A percentile compares a stretch with the other conserved stretches of the same genome.
These are phyloP conservation scores for Myzus persicae DNA, from an alignment of 1,140 invertebrate species.

Conservation along the genomic window DNA sequence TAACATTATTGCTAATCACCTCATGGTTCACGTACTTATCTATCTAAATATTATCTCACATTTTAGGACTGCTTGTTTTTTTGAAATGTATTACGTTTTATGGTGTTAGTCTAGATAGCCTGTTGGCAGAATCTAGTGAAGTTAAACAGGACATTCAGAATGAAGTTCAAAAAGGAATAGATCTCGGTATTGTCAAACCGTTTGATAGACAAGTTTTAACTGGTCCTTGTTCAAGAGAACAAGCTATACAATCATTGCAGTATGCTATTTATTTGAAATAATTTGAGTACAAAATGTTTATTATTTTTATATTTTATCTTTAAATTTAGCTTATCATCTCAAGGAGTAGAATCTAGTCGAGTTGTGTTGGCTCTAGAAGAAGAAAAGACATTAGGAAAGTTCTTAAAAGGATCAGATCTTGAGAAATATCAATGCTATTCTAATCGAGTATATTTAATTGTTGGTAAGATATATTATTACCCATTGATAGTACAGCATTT, in stretches of 20 bases:
- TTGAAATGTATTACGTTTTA: not conserved
- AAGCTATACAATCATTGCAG: constrained; percentile 53
- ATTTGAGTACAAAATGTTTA: not conserved
- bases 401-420: not conserved
- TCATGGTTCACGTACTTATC: not conserved
- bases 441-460: constrained; percentile 9
- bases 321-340: constrained; percentile 9
- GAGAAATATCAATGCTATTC: constrained; percentile 17
- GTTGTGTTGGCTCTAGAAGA: constrained; percentile 48
- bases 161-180: constrained; percentile 37
- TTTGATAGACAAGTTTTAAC: constrained; percentile 34
- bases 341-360: constrained; percentile 18
- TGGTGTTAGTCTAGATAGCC: not conserved
- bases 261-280: constrained; percentile 35
- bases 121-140: constrained; percentile 17
- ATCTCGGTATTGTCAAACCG: constrained; percentile 55
- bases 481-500: not conserved
- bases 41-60: not conserved
- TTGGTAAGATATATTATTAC: not conserved
- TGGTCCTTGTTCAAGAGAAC: constrained; percentile 6
- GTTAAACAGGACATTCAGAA: constrained; percentile 41
- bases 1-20: not conserved
- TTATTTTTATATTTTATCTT: constrained; percentile 5
- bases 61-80: constrained; percentile 53
- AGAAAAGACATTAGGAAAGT: not conserved